Evolutionary conservation across 23 tunicate genomes (phyloP), one percentile per base, ranked within the genome.

Genomic region (Phallusia fumigata): DNA sequence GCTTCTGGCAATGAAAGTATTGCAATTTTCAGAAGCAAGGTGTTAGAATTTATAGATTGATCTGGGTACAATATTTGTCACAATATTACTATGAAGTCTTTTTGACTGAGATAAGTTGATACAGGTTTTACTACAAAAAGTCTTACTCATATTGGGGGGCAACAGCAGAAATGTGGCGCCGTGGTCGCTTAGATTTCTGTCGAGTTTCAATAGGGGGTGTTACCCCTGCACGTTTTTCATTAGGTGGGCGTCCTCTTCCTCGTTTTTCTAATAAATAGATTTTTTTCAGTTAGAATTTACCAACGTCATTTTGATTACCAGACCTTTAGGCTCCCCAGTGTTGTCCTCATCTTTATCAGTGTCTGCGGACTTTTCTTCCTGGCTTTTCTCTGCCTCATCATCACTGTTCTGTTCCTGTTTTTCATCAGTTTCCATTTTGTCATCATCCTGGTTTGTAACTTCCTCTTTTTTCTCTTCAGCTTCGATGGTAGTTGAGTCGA

Each of bases 111-210:
- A 40, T 10, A 40, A n/a, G n/a, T n/a, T n/a, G n/a, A n/a, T n/a
- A n/a, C n/a, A n/a, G n/a, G n/a, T n/a, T n/a, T n/a, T n/a, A n/a
- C n/a, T n/a, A n/a, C 8, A 40, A 40, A 10, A 5, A 40, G 12
- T 31, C 96, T 76, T 78, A 91, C 96, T 91, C 96, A 83, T 86
- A 91, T 65, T 79, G 82, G 18, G 53, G 31, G 2, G 86, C 75
- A 13, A 86, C 58, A 6, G 90, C 76, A 53, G 90, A 86, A 35
- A 91, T 81, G 84, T 91, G 96, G 31, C 96, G 73, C 12, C 96
- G 80, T 18, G 96, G 96, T 26, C 96, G 79, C 51, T 91, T 91
- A 0, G 96, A 91, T 58, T 91, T 91, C 69, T 91, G 90, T 0
- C 96, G 80, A 12, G 96, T 91, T 79, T 89, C 86, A 28, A 91